Conservation (phyloP, 2,888 invertebrate genomes). For the Chloroclystis v-ata region DNA sequence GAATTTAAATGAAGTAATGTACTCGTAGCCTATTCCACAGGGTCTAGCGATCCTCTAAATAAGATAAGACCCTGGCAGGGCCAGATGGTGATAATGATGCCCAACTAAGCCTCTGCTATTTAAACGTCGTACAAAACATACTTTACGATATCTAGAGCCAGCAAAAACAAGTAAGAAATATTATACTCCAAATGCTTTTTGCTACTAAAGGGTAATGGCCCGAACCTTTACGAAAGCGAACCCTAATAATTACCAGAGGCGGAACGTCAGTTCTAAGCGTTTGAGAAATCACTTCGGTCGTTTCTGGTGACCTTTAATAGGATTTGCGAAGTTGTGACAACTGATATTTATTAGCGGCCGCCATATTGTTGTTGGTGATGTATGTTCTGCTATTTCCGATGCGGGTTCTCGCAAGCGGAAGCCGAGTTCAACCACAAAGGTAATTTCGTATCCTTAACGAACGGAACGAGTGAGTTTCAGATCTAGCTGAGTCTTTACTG, state of each 20-base stretch:
- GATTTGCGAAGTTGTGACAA: constrained; percentile 54
- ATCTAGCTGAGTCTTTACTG: neutral
- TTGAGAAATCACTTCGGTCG: constrained; percentile 34
- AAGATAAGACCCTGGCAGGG: too few species aligned
- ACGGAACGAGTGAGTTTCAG: neutral
- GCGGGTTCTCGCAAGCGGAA: constrained; percentile 4
- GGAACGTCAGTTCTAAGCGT: constrained; percentile 26
- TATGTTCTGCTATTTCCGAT: constrained; percentile 52
- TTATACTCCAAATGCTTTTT: constrained; percentile 9
- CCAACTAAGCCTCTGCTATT: neutral
- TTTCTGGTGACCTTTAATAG: constrained; percentile 36
- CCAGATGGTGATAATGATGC: neutral
- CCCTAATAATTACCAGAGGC: constrained; percentile 18
- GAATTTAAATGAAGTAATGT: too few species aligned
- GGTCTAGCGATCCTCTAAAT: too few species aligned
- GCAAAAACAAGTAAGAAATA: constrained; percentile 14
- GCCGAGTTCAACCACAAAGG: neutral
- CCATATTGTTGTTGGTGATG: constrained; percentile 62
- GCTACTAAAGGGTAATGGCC: constrained; percentile 14
- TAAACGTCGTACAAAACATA: neutral
- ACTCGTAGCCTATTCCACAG: too few species aligned
- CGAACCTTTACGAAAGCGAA: constrained; percentile 19
- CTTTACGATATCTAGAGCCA: neutral
- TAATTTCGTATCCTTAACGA: constrained; percentile 2
- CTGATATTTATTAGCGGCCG: constrained; percentile 61